These are phyloP conservation scores for Pristionchus entomophagus DNA, from an alignment of 2,888 invertebrate genomes.

Conservation along the genomic window DNA sequence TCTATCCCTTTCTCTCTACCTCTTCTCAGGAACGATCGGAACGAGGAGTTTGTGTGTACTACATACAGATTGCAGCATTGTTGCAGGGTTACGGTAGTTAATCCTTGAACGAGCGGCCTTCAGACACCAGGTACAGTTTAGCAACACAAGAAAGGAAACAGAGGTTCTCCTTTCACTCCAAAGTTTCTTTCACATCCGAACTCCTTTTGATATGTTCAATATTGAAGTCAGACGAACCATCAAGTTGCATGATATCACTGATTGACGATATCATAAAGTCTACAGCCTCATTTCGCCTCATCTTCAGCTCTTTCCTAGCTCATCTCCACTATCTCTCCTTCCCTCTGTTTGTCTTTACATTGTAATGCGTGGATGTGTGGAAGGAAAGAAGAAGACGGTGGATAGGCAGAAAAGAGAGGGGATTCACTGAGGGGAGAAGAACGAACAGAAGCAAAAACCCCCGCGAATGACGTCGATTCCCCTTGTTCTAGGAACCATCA, in stretches of 20 bases:
- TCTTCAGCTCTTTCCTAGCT: conserved; percentile 28
- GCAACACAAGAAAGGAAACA: too few relatives aligned
- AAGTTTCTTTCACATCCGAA: too few relatives aligned
- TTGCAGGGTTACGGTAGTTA: neutral
- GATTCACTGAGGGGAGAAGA: conserved; percentile 23
- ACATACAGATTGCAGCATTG: neutral
- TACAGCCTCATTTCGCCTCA: neutral
- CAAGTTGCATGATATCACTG: neutral
- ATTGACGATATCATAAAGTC: neutral
- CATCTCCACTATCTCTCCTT: conserved; percentile 1
- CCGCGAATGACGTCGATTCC: neutral
- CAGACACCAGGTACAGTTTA: too few relatives aligned
- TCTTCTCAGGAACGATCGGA: neutral
- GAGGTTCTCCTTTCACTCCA: too few relatives aligned
- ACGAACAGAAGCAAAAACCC: neutral
- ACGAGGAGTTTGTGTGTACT: conserved; percentile 17
- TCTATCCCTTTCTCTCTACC: neutral
- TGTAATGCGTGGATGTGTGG: conserved; percentile 42
- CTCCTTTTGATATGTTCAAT: too few relatives aligned
- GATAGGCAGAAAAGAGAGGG: conserved; percentile 36
- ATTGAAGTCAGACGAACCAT: too few relatives aligned
- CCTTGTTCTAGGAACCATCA: neutral
- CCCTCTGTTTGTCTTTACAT: conserved; percentile 34
- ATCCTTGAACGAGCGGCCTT: too few relatives aligned
- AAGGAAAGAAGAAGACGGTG: conserved; percentile 9